Conservation (phyloP, 2,888 invertebrate genomes). For the Argynnis bischoffii region DNA sequence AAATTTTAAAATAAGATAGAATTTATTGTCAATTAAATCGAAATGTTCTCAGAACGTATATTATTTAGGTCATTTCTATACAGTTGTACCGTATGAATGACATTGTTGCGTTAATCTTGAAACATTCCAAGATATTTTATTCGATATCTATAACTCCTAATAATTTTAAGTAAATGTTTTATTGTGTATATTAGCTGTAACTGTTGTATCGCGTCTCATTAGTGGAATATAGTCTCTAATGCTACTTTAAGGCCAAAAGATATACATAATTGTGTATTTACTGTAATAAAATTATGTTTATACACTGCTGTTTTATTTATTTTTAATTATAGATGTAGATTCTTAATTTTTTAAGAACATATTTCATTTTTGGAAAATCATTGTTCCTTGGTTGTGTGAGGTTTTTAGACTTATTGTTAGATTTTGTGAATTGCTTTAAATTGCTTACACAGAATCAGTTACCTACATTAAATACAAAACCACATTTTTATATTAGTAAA, state of each 20-base stretch:
- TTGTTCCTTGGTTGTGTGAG: no score
- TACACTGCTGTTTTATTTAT: conserved; percentile 49
- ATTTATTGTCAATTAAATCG: no score
- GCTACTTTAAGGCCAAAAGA: conserved; percentile 79
- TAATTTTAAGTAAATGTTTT: conserved; percentile 46
- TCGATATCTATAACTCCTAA: conserved; percentile 58
- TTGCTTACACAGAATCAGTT: no score
- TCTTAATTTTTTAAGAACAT: not conserved
- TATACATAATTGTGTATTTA: conserved; percentile 80
- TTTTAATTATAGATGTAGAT: not conserved
- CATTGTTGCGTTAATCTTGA: conserved; percentile 37
- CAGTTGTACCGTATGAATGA: conserved; percentile 21
- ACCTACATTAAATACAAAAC: no score
- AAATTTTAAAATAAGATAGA: not conserved
- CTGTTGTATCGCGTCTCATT: conserved; percentile 77
- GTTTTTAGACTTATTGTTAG: no score
- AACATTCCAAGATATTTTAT: conserved; percentile 67
- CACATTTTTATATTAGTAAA: no score
- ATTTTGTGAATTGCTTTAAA: no score
- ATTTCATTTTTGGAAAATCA: no score
- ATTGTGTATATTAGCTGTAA: conserved; percentile 52
- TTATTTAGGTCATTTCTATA: conserved; percentile 15
- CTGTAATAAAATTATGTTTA: conserved; percentile 76
- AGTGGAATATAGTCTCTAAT: conserved; percentile 73
- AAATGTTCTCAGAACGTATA: no score